These are phyloP conservation scores for Cantharis rufa DNA, from an alignment of 2,888 invertebrate species.

Conservation along the genomic window DNA sequence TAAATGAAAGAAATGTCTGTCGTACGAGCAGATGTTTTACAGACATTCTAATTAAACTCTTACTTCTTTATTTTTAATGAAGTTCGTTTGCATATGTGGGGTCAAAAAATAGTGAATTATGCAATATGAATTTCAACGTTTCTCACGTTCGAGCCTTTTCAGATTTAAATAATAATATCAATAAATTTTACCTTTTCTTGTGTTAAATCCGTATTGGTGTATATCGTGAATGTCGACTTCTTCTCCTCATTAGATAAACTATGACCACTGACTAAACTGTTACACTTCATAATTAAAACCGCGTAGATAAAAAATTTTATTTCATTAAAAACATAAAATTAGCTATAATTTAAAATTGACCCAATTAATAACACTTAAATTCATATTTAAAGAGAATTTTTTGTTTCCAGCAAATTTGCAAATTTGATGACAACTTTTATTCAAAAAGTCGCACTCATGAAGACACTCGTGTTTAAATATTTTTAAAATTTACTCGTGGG, in stretches of 20 bases:
- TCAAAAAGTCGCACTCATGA: background rate
- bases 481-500: background rate
- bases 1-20: background rate
- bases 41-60: background rate
- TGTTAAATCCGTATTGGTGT: conserved; percentile 62
- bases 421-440: background rate
- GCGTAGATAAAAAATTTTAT: background rate
- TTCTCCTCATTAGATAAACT: conserved; percentile 69
- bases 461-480: background rate
- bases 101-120: background rate
- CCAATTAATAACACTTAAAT: background rate
- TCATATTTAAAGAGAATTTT: background rate
- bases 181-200: conserved; percentile 60
- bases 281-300: conserved; percentile 57
- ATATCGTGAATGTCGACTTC: conserved; percentile 69
- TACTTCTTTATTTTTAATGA: background rate
- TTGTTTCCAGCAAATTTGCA: background rate
- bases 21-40: background rate
- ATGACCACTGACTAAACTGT: conserved; percentile 67
- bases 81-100: background rate
- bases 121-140: background rate
- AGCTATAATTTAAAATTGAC: background rate
- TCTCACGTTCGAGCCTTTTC: background rate
- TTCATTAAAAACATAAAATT: background rate
- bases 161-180: background rate